Evolutionary conservation across 1,140 invertebrate genomes (phyloP), one percentile per base, ranked within the genome.

Genomic region (Hestina assimilis): DNA sequence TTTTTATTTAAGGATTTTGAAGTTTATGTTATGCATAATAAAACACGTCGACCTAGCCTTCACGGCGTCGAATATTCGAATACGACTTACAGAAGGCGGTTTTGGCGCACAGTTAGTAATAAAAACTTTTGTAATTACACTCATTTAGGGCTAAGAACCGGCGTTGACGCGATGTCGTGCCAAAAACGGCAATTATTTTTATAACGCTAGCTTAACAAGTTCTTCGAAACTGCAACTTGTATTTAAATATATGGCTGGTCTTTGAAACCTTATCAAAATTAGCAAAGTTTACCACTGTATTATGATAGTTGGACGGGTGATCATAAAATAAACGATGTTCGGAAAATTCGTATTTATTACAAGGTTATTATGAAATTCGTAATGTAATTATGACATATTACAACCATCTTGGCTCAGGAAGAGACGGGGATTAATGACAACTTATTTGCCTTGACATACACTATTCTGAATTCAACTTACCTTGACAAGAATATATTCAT

Each of bases 41-140:
- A 73, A 74, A 72, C 59, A 63, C 63, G 62, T 63, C 47, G 64
- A 43, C 52, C 65, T 35, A 59, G 66, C 53, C 40, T 69, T 53
- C 54, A 56, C 55, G 57, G 66, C 63, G 58, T 33, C 53, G 59
- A 74, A 66, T 58, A 66, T 58, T 58, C 63, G 56, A 69, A 66
- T 73, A 69, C 67, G 66, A 69, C 47, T 75, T 59, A 69, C 68
- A 69, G 66, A 75, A 71, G 64, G 69, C 72, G 75, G 65, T 81
- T 86, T 83, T 84, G 82, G 84, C 82, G 67, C 71, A 65, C 78
- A 75, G 62, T 86, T 75, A 76, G 78, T 74, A 80, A 83, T 87
- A 87, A 87, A 87, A 85, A 85, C 84, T 87, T 87, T 85, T 75
- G 70, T 85, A 85, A 87, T 85, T 87, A 78, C 79, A 71, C 77